Evolutionary conservation across 2,113 vertebrate genomes (phyloP).

Genomic region (Apaloderma vittatum): DNA sequence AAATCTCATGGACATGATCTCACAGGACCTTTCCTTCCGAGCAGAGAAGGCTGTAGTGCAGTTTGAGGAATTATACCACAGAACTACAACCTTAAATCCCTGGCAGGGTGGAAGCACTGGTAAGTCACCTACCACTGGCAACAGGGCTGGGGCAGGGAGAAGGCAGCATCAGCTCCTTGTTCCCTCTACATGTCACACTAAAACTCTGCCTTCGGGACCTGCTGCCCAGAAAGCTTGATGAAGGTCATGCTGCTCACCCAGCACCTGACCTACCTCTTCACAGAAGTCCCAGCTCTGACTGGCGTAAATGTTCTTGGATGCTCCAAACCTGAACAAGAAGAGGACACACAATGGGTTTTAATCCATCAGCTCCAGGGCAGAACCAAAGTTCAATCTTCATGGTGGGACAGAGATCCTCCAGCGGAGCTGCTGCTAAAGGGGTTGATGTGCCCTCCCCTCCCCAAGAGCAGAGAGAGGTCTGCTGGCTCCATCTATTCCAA

Average conservation of each 20-base stretch:
- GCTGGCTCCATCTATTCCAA: background rate
- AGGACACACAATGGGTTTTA: background rate
- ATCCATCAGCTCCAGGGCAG: background rate
- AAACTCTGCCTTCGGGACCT: background rate
- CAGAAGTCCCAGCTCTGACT: conserved; percentile 86
- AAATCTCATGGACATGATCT: background rate
- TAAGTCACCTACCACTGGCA: background rate
- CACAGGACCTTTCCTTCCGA: background rate
- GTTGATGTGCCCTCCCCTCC: background rate
- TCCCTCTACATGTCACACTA: rapidly evolving
- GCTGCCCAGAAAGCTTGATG: background rate
- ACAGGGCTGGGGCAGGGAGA: background rate
- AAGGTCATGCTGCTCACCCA: rapidly evolving
- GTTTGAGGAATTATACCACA: background rate
- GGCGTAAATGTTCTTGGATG: conserved; percentile 84
- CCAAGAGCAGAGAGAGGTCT: background rate
- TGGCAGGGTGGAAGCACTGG: background rate
- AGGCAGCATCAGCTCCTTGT: background rate
- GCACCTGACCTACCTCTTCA: conserved; percentile 82
- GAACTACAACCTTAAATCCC: background rate
- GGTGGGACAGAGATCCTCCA: background rate
- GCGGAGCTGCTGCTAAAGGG: background rate
- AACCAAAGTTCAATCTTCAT: background rate
- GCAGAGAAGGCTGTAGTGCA: background rate
- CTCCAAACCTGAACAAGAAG: conserved; percentile 83